phyloP scores from a whole-genome alignment of 2,797 vertebrate genomes.

The Chaetodon trifasciatus region DNA sequence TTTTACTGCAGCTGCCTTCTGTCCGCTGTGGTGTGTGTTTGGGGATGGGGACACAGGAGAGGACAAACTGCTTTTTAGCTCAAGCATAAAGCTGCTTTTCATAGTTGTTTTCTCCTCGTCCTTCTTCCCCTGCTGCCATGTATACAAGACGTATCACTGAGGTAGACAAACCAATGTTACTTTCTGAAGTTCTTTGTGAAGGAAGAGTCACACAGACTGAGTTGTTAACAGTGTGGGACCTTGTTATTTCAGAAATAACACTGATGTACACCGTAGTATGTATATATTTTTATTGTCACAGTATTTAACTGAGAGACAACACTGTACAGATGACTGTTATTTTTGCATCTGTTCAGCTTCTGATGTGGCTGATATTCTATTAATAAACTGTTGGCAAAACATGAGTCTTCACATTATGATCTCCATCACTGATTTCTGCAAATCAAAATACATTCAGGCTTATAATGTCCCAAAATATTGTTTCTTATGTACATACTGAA shows the following conservation, averaged over 20 bases:
- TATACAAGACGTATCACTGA: neutral
- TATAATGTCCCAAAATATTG: slow-evolving; percentile 28
- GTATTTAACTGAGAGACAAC: slow-evolving; percentile 42
- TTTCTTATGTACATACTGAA: slow-evolving; percentile 34
- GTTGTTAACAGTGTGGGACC: neutral
- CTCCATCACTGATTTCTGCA: slow-evolving; percentile 18
- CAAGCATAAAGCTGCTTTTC: slow-evolving; percentile 14
- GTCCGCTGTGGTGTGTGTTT: slow-evolving; percentile 13
- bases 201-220: neutral
- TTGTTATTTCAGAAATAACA: slow-evolving; percentile 11
- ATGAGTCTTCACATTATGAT: neutral
- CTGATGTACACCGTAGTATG: slow-evolving; percentile 19
- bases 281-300: slow-evolving; percentile 54
- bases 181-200: neutral
- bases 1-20: slow-evolving; percentile 43
- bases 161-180: neutral
- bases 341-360: slow-evolving; percentile 29
- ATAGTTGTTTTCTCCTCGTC: neutral
- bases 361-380: slow-evolving; percentile 27
- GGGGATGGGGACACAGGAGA: slow-evolving; percentile 6
- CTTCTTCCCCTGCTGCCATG: neutral
- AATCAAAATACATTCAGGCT: slow-evolving; percentile 12
- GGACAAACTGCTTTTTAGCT: slow-evolving; percentile 17
- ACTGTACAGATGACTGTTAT: slow-evolving; percentile 39
- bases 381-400: slow-evolving; percentile 57